These are phyloP conservation scores for Aphelenchoides fujianensis DNA, from an alignment of 1,140 invertebrate species.

Conservation along the genomic window DNA sequence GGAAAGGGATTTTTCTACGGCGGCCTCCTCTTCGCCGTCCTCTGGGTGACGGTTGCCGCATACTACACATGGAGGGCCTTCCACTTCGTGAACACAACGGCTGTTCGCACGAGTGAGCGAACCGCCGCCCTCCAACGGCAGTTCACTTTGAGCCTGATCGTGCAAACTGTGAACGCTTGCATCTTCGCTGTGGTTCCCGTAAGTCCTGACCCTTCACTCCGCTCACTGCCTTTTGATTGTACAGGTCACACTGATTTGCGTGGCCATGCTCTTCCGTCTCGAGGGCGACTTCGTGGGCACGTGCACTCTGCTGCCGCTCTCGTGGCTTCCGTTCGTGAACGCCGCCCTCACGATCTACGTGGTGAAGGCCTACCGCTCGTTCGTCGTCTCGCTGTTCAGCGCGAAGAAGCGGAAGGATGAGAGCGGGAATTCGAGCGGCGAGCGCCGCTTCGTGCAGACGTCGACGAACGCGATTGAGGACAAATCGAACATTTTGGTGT, in stretches of 20 bases:
- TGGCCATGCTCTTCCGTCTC: neutral
- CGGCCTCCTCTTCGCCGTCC: neutral
- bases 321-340: neutral
- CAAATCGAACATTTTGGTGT: too few relatives aligned
- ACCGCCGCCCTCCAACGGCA: too few relatives aligned
- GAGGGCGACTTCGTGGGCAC: neutral
- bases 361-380: neutral
- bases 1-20: neutral
- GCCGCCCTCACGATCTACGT: neutral
- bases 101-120: too few relatives aligned
- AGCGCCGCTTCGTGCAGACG: too few relatives aligned
- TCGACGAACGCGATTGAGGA: too few relatives aligned
- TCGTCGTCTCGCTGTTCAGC: neutral
- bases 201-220: too few relatives aligned
- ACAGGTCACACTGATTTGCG: neutral
- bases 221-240: neutral
- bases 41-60: conserved; percentile 1
- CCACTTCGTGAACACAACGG: neutral
- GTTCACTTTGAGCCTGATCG: too few relatives aligned
- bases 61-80: neutral
- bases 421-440: too few relatives aligned
- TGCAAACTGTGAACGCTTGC: too few relatives aligned
- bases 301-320: neutral
- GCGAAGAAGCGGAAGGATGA: too few relatives aligned
- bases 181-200: too few relatives aligned